Base-by-base conservation (phyloP, 1,140 invertebrate species). In the Pseudomyrmex concolor region DNA sequence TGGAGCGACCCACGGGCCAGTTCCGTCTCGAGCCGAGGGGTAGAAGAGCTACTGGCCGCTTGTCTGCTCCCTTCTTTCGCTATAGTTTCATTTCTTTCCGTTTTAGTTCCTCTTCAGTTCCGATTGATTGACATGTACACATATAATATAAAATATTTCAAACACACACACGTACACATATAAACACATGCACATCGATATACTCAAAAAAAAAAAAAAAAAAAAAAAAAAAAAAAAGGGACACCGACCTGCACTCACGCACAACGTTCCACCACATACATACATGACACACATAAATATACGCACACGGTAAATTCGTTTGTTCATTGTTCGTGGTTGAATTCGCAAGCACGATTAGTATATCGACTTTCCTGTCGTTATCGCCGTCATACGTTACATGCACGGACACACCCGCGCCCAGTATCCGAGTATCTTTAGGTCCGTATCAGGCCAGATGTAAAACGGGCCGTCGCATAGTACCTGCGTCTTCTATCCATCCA, bases 51-150 rank as follows among this genome's bases (percentile, higher is more conserved):
- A 92, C 91, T 92, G 91, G 92, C 90, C 91, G 92, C 90, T 93
- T 93, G 91, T 93, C 92, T 93, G 92, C 93, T 93, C 92, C 93
- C 92, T 94, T 93, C 92, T 93, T 94, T 94, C 93, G 92, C 93
- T 94, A 91, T 92, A 94, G 91, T 94, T 94, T 94, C 92, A 93
- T 92, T 94, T 93, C 89, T 92, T 93, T 94, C 90, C 91, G 88
- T 92, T 94, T 92, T 93, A 91, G 88, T 92, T 92, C 83, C 84
- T 90, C 91, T 91, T 89, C 90, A 89, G 90, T 91, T 91, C 87
- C 86, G 86, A 92, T 92, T 91, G 87, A 89, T 89, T 87, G 83
- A 87, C 81, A 85, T 70, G 77, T 89, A 76, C 64, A 83, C 70
- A 60, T 84, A 85, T 85, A 85, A 84, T 66, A 82, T 76, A 76